Evolutionary conservation across 2,797 vertebrate species (phyloP).

Genomic region (Coluber constrictor): DNA sequence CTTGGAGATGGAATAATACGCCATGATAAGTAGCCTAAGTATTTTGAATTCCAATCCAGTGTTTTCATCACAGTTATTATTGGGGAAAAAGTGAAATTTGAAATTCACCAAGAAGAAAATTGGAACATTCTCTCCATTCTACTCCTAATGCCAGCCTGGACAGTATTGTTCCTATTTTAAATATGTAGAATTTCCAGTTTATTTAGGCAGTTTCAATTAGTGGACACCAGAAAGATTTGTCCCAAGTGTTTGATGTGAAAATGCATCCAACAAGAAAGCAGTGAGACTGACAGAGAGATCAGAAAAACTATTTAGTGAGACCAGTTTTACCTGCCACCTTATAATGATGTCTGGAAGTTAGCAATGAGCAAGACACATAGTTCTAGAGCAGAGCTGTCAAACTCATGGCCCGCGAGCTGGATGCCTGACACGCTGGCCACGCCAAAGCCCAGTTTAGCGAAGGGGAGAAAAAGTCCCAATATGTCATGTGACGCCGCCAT

Average conservation of each 20-base stretch:
- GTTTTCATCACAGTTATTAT: slow-evolving; percentile 9
- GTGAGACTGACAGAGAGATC: not conserved
- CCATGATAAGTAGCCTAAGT: not conserved
- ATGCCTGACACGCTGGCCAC: too few relatives aligned
- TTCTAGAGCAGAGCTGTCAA: not conserved
- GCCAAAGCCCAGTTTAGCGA: too few relatives aligned
- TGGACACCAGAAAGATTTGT: not conserved
- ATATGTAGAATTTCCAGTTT: not conserved
- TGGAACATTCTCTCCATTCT: not conserved
- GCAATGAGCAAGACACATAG: not conserved
- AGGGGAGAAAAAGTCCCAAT: too few relatives aligned
- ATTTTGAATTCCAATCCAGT: not conserved
- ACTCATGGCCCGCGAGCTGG: not conserved
- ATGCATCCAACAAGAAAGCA: not conserved
- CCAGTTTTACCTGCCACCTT: not conserved
- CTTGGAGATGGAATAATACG: not conserved
- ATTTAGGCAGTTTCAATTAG: not conserved
- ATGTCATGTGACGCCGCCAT: too few relatives aligned
- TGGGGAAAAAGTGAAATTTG: not conserved
- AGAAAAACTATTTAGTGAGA: not conserved
- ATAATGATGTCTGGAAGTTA: not conserved
- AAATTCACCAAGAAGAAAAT: not conserved
- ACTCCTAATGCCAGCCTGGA: not conserved
- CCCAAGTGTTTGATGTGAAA: not conserved
- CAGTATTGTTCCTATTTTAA: not conserved